Evolutionary conservation across 2,113 vertebrate species (phyloP).

Genomic region (Ivindomyrus marchei): DNA sequence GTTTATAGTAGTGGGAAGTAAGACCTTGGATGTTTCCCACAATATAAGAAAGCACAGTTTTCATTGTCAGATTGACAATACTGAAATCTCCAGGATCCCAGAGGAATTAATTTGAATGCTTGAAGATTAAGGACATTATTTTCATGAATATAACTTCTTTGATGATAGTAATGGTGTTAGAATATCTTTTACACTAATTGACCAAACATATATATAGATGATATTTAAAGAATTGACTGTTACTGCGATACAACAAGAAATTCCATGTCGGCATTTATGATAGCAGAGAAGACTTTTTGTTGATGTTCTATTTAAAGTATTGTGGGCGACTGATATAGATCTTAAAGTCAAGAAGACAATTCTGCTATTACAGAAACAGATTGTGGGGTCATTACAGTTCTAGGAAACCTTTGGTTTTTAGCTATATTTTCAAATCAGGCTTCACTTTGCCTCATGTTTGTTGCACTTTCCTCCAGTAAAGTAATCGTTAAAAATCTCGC

Average conservation of each 20-base stretch:
- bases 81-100: not conserved
- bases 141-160: not conserved
- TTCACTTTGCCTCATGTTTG: not conserved
- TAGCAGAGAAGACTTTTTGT: not conserved
- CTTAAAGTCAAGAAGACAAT: not conserved
- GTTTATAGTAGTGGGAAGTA: constrained; percentile 5
- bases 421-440: not conserved
- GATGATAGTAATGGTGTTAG: not conserved
- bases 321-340: not conserved
- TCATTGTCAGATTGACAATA: not conserved
- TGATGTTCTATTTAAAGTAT: not conserved
- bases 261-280: not conserved
- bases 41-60: not conserved
- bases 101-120: not conserved
- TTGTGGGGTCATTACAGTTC: not conserved
- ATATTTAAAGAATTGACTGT: not conserved
- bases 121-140: not conserved
- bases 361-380: not conserved
- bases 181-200: not conserved
- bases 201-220: not conserved
- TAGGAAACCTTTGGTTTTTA: not conserved
- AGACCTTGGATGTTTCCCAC: constrained; percentile 2
- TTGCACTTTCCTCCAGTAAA: not conserved
- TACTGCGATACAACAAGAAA: not conserved
- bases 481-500: not conserved